Evolutionary conservation across 1,140 invertebrate species (phyloP).

Genomic region (Proctacanthus coquilletti): DNA sequence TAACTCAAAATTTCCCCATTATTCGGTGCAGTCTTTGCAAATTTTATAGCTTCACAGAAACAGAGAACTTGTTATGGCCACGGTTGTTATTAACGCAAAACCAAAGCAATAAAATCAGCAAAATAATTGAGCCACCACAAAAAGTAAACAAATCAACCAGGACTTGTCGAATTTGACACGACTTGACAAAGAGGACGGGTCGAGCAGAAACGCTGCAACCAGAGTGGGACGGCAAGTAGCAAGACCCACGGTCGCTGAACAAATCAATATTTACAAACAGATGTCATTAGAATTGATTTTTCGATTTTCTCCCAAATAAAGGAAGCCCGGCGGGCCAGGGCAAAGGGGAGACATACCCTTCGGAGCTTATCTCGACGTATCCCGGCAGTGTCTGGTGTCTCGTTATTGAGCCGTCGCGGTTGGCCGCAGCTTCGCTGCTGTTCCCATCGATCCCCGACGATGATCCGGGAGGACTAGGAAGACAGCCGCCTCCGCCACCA

Average conservation of each 20-base stretch:
- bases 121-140: no score
- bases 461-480: constrained; percentile 12
- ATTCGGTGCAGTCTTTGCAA: no score
- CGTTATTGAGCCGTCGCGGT: not conserved
- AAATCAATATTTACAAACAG: constrained; percentile 5
- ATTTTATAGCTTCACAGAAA: no score
- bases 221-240: not conserved
- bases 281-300: constrained; percentile 5
- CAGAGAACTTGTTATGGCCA: no score
- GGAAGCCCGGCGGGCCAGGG: not conserved
- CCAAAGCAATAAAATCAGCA: no score
- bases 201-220: no score
- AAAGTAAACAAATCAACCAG: no score
- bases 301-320: not conserved
- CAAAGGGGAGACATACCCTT: constrained; percentile 4
- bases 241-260: no score
- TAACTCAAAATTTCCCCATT: no score
- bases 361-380: constrained; percentile 6
- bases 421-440: constrained; percentile 23
- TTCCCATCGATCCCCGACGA: constrained; percentile 8
- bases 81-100: no score
- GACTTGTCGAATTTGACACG: no score
- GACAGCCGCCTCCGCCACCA: not conserved
- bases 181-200: no score
- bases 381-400: constrained; percentile 2